These are phyloP conservation scores for Sciaenops ocellatus DNA, from an alignment of 2,797 vertebrate genomes.

Conservation along the genomic window DNA sequence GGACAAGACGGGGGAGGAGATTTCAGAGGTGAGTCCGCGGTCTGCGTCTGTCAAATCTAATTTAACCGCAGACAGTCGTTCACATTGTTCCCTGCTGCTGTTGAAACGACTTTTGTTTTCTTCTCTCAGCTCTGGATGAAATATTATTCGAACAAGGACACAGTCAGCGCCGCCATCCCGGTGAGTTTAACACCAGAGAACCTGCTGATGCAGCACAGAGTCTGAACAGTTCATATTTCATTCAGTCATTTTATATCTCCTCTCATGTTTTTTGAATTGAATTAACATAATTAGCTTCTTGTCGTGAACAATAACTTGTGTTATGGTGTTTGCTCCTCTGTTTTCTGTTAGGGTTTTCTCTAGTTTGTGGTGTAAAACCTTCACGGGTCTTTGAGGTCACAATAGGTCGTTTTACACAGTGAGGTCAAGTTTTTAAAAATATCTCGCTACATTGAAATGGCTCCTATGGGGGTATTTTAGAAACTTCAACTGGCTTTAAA, in stretches of 20 bases:
- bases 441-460: too few species aligned
- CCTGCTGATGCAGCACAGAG: neutral
- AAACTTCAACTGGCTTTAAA: neutral
- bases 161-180: slow-evolving; percentile 94
- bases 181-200: slow-evolving; percentile 83
- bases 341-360: too few species aligned
- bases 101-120: neutral
- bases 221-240: neutral
- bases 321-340: too few species aligned
- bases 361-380: too few species aligned
- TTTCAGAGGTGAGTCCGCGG: slow-evolving; percentile 87
- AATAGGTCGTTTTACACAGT: too few species aligned
- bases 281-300: neutral
- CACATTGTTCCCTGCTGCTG: neutral
- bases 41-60: too few species aligned
- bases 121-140: slow-evolving; percentile 92
- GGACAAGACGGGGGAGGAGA: slow-evolving; percentile 90
- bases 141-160: slow-evolving; percentile 92
- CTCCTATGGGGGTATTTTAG: too few species aligned
- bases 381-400: too few species aligned
- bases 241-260: neutral
- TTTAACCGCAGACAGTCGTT: neutral
- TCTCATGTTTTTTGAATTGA: neutral
- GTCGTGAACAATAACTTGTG: neutral
- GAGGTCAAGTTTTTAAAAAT: too few species aligned